Evolutionary conservation across 2,888 invertebrate species (phyloP).

Genomic region (Melanophora roralis): DNA sequence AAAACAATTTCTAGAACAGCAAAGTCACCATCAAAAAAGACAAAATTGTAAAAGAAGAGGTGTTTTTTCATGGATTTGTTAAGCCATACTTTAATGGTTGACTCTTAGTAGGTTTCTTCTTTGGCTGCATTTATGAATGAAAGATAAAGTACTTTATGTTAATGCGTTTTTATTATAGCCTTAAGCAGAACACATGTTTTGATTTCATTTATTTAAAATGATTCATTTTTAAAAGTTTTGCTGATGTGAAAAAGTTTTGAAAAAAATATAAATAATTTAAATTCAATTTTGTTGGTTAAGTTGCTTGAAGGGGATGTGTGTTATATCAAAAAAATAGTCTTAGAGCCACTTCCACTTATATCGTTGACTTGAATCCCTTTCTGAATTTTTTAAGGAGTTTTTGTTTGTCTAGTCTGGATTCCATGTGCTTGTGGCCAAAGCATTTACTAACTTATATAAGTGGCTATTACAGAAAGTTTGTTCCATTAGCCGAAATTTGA

Average conservation of each 20-base stretch:
- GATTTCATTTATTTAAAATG: conserved; percentile 45
- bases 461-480: too few species aligned
- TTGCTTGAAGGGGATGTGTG: too few species aligned
- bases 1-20: conserved; percentile 19
- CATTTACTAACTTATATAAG: too few species aligned
- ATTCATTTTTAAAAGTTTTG: conserved; percentile 52
- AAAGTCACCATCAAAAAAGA: conserved; percentile 10
- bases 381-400: too few species aligned
- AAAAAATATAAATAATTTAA: too few species aligned
- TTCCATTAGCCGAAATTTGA: too few species aligned
- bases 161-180: conserved; percentile 27
- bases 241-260: not conserved
- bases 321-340: too few species aligned
- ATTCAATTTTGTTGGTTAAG: too few species aligned
- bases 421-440: too few species aligned
- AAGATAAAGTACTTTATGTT: conserved; percentile 37
- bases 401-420: too few species aligned
- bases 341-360: too few species aligned
- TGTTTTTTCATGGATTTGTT: conserved; percentile 50
- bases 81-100: not conserved
- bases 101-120: conserved; percentile 24
- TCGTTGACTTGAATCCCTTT: too few species aligned
- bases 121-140: conserved; percentile 21
- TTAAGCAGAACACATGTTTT: conserved; percentile 53
- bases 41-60: conserved; percentile 41